Evolutionary conservation across 2,888 invertebrate genomes (phyloP), one percentile per base, ranked within the genome.

Genomic region (Elmis aenea): DNA sequence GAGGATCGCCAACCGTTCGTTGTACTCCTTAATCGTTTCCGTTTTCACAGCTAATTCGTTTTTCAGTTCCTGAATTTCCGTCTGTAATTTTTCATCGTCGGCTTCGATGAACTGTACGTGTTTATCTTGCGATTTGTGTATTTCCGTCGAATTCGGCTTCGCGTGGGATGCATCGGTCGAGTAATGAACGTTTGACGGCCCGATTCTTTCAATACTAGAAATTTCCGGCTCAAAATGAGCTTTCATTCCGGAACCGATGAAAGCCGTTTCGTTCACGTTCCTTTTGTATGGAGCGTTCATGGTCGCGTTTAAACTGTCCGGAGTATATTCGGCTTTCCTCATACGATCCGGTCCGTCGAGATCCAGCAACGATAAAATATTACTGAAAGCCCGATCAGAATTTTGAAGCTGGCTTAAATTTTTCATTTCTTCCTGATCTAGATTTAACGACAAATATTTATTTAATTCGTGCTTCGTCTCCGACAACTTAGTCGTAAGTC

Each of bases 321-420:
- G 36, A 6, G 38, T 26, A 11, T 42, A 45, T 11, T 53, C 56
- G 20, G 46, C 45, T 31, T 51, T 54, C 14, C 65, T 42, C 13
- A 77, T 71, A 31, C 70, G 55, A 54, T 81, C 81, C 29, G 77
- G 75, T 49, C 83, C 83, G 42, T 83, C 83, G 40, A 76, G 79
- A 48, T 85, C 85, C 0, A 83, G 78, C 58, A 85, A 79, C 1
- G 84, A 84, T 1, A 83, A 71, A 38, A 85, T 79, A 50, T 84
- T 83, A 57, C 82, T 82, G 3, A 84, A 67, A 0, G 83, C 83
- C 22, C 83, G 72, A 0, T 79, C 84, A 27, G 82, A 81, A 33
- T 72, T 72, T 61, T 81, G 82, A 1, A 69, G 58, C 25, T 57
- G 42, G 4, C 69, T 68, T 5, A 75, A 57, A 4, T 66, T 62